These are phyloP conservation scores for Mimas tiliae DNA, from an alignment of 2,888 invertebrate genomes.

Conservation along the genomic window DNA sequence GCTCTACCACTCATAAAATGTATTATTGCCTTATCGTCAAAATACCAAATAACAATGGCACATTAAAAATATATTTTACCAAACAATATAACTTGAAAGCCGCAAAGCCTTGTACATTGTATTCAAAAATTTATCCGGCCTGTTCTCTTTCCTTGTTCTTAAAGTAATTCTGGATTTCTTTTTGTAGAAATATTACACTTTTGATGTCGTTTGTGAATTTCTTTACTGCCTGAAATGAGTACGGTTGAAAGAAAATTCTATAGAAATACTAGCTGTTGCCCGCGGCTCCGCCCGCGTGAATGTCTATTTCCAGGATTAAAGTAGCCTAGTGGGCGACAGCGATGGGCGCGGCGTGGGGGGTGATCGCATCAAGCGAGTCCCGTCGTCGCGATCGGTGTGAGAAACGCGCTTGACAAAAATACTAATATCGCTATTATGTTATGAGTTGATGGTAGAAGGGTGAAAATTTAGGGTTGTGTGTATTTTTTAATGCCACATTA, in stretches of 20 bases:
- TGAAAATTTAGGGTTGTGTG: too few relatives aligned
- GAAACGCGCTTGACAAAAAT: too few relatives aligned
- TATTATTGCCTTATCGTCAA: neutral
- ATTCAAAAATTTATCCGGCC: conserved; percentile 4
- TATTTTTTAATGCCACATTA: too few relatives aligned
- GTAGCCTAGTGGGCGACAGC: too few relatives aligned
- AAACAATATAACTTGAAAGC: conserved; percentile 4
- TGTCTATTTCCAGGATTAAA: too few relatives aligned
- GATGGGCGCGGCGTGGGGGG: too few relatives aligned
- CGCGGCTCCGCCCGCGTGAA: too few relatives aligned
- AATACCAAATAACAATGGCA: neutral
- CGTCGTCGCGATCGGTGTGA: too few relatives aligned
- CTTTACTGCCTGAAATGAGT: neutral
- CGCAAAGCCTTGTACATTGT: neutral
- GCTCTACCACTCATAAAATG: too few relatives aligned
- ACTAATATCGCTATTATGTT: too few relatives aligned
- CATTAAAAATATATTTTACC: neutral
- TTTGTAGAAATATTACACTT: neutral
- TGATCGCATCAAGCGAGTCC: too few relatives aligned
- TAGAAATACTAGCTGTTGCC: neutral
- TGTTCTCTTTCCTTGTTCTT: neutral
- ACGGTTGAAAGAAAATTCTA: neutral
- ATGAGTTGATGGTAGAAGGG: too few relatives aligned
- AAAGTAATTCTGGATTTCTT: conserved; percentile 7
- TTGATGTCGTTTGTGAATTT: conserved; percentile 10